Evolutionary conservation across 1,140 invertebrate species (phyloP), one percentile per base, ranked within the genome.

Genomic region (Manduca sexta): DNA sequence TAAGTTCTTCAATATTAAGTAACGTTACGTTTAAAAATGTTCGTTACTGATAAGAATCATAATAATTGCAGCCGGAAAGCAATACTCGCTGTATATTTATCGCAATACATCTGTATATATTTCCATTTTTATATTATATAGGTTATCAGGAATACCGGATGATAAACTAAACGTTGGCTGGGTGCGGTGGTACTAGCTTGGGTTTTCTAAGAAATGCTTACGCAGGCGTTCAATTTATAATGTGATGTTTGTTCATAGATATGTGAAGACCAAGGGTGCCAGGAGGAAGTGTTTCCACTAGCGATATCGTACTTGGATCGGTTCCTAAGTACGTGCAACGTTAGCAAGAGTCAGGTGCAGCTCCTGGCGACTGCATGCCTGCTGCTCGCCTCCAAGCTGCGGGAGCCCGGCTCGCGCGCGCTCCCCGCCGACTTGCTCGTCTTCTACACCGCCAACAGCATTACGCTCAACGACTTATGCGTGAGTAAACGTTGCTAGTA

Each of bases 281-380:
- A 97, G 83, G 95, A 97, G 64, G 95, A 96, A 73, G 95, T 98
- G 13, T 97, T 97, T 75, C 90, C 93, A 3, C 85, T 98, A 64
- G 93, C 96, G 15, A 92, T 97, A 77, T 97, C 96, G 74, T 97
- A 96, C 84, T 84, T 98, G 88, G 96, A 98, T 87, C 90, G 97
- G 71, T 97, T 97, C 88, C 87, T 98, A 58, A 93, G 91, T 60
- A 90, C 91, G 34, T 92, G 92, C 70, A 90, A 92, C 12, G 92
- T 95, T 60, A 89, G 90, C 53, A 95, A 95, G 83, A 92, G 89
- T 45, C 93, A 96, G 69, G 88, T 98, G 26, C 97, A 98, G 88
- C 89, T 97, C 13, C 86, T 98, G 59, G 96, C 94, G 18, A 93
- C 95, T 0, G 93, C 93, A 11, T 97, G 96, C 69, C 89, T 98